Evolutionary conservation across 2,797 vertebrate genomes (phyloP), one percentile per base, ranked within the genome.

Genomic region (Zalophus californianus): DNA sequence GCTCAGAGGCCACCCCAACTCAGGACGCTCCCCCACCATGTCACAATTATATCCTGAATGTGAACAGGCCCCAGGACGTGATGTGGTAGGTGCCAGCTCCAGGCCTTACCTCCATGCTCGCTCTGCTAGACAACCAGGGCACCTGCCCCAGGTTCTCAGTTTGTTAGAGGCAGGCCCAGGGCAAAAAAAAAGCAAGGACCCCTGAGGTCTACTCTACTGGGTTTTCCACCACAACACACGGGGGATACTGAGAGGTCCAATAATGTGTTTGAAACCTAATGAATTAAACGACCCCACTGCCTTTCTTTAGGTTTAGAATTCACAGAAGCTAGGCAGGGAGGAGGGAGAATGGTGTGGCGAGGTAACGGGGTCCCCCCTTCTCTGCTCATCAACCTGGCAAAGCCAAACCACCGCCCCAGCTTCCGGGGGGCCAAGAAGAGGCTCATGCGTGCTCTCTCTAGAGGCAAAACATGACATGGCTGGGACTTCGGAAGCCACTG

Each of bases 371-470:
- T 52, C 9, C 4, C 29, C 7, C 20, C 3, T 1, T n/a, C 78
- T 92, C 64, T 9, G 27, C 13, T 23, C 12, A 14, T 7, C 52
- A 23, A 9, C 25, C 52, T 20, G n/a, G 23, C 80, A 86, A 88
- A 48, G 29, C 56, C 88, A 83, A 85, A 68, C 23, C n/a, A 52
- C 15, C 2, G 0, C 16, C 50, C 64, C 29, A 23, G 9, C 2
- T 12, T 14, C 56, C 5, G 29, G 44, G 29, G 14, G 18, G 3
- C n/a, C 20, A 23, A 27, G 10, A 4, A 20, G 41, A 32, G 5
- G 64, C 27, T 20, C 0, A 1, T 8, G 16, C 20, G 48, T 16
- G 41, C 3, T 18, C 3, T 18, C 2, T 27, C 13, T 7, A 5
- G 64, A 87, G 35, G 56, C 2, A 14, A 7, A 2, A 35, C 0